A percentile compares a stretch with the other conserved stretches of the same genome.
Conservation (phyloP, 2,888 invertebrate species). For the Netelia fuscicornis region DNA sequence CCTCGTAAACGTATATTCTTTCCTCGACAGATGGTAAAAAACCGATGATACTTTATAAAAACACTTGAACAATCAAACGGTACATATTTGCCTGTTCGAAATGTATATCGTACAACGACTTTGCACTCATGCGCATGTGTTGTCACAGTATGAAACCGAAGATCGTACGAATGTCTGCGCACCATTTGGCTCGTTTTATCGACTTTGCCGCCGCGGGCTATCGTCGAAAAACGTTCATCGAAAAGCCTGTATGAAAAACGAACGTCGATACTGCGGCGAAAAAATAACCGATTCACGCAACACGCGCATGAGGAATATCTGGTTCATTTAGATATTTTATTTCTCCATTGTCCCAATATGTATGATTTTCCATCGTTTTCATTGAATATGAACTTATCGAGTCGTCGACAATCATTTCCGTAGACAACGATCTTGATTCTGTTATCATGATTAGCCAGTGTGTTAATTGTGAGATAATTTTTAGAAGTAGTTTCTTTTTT, state of each 20-base stretch:
- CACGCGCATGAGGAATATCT: neutral
- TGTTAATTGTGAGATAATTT: neutral
- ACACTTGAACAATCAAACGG: conserved; percentile 57
- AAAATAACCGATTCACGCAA: conserved; percentile 24
- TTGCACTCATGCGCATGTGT: conserved; percentile 12
- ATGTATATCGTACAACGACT: conserved; percentile 13
- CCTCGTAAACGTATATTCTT: conserved; percentile 27
- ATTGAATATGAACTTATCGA: too few species aligned
- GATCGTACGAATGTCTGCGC: neutral
- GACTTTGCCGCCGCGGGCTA: neutral
- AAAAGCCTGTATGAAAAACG: neutral
- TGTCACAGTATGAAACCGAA: conserved; percentile 1
- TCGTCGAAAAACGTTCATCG: neutral
- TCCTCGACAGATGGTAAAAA: neutral
- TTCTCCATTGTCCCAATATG: neutral
- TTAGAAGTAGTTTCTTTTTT: neutral
- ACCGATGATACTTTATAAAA: conserved; percentile 34
- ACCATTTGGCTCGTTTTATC: conserved; percentile 16
- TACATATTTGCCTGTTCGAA: conserved; percentile 36
- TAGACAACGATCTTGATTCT: too few species aligned
- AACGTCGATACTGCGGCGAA: neutral
- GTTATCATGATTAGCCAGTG: neutral
- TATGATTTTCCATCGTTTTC: too few species aligned
- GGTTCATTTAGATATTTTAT: neutral
- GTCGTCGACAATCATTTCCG: too few species aligned